A percentile compares a stretch with the other conserved stretches of the same genome.
Evolutionary conservation across 2,113 vertebrate genomes (phyloP).

Genomic region (Micromys minutus): DNA sequence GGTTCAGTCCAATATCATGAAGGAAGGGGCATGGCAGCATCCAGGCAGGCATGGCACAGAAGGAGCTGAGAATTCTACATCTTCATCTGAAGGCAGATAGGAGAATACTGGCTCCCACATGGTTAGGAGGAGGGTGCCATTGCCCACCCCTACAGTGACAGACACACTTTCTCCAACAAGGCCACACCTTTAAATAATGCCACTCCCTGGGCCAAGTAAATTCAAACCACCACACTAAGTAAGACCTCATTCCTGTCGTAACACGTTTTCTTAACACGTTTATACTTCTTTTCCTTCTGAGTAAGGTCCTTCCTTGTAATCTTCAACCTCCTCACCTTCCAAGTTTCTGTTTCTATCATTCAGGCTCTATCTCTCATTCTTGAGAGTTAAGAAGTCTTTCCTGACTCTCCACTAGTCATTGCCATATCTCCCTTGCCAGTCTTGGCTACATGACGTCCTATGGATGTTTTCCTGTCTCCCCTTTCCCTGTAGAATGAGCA

Average conservation of each 20-base stretch:
- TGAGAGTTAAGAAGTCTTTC: not conserved
- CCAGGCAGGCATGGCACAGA: too few relatives aligned
- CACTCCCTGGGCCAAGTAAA: too few relatives aligned
- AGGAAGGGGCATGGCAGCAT: too few relatives aligned
- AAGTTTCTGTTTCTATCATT: not conserved
- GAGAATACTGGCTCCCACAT: too few relatives aligned
- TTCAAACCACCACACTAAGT: not conserved
- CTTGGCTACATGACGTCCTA: not conserved
- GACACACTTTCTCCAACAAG: too few relatives aligned
- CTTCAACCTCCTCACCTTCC: not conserved
- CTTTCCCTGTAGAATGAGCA: not conserved
- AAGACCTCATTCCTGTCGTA: not conserved
- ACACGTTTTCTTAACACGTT: conserved; percentile 18
- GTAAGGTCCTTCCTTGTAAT: not conserved
- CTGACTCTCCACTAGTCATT: not conserved
- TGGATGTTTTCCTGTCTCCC: not conserved
- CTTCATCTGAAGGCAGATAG: too few relatives aligned
- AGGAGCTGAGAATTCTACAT: too few relatives aligned
- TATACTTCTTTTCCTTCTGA: not conserved
- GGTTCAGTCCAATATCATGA: too few relatives aligned
- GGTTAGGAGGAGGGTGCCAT: too few relatives aligned
- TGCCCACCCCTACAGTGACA: too few relatives aligned
- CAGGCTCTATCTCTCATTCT: not conserved
- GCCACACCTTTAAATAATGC: too few relatives aligned
- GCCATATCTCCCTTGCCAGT: not conserved